A percentile compares a stretch with the other conserved stretches of the same genome.
Evolutionary conservation across 2,113 vertebrate genomes (phyloP).

Genomic region (Sardina pilchardus): DNA sequence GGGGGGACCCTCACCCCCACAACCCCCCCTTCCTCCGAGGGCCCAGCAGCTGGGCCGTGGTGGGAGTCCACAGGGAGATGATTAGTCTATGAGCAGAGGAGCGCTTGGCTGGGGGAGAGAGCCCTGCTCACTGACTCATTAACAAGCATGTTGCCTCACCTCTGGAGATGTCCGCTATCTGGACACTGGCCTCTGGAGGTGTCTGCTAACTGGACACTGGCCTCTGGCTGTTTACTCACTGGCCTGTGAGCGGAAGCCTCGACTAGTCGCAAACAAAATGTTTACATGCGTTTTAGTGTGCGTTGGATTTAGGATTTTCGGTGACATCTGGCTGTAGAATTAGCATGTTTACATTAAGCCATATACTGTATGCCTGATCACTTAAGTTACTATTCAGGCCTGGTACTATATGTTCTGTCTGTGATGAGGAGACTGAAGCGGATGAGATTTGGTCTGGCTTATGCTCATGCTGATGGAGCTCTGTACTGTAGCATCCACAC

Average conservation of each 20-base stretch:
- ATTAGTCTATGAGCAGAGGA: background rate
- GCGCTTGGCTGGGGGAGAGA: background rate
- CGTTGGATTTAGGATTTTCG: background rate
- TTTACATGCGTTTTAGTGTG: background rate
- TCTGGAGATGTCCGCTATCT: background rate
- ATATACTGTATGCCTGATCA: too few relatives aligned
- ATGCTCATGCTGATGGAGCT: too few relatives aligned
- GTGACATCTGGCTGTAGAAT: background rate
- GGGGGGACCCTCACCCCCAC: slow-evolving; percentile 25
- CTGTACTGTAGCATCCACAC: background rate
- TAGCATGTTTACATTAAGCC: too few relatives aligned
- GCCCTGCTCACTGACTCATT: background rate
- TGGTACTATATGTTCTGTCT: too few relatives aligned
- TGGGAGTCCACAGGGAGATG: background rate
- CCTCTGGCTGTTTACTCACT: background rate
- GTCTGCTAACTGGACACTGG: background rate
- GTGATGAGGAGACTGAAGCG: too few relatives aligned
- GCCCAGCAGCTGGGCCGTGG: background rate
- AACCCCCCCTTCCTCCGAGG: background rate
- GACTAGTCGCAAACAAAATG: background rate
- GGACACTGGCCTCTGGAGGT: background rate
- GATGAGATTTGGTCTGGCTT: too few relatives aligned
- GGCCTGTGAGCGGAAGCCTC: background rate
- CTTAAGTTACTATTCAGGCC: too few relatives aligned
- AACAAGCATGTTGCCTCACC: background rate